Evolutionary conservation across 2,797 vertebrate genomes (phyloP).

Genomic region (Enteromius trimaculatus): DNA sequence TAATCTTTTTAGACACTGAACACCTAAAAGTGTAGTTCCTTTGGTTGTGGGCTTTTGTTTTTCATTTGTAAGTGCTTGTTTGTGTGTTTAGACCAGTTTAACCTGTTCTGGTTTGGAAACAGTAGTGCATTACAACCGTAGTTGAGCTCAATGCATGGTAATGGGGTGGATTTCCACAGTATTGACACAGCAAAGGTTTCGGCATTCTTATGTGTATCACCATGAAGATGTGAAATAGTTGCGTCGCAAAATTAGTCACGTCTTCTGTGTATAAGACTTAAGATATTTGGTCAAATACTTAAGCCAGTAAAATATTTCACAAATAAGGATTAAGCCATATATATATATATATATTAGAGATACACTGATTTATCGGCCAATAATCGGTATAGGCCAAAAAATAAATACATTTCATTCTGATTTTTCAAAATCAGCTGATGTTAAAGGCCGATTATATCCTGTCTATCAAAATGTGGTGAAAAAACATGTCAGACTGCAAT

Average conservation of each 20-base stretch:
- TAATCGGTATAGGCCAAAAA: neutral
- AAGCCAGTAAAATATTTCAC: neutral
- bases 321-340: neutral
- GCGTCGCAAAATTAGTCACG: neutral
- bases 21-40: constrained; percentile 3
- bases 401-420: no score
- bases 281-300: neutral
- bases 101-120: constrained; percentile 68
- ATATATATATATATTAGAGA: no score
- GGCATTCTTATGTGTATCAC: neutral
- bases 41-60: constrained; percentile 47
- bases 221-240: constrained; percentile 19
- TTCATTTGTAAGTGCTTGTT: constrained; percentile 52
- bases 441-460: neutral
- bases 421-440: neutral
- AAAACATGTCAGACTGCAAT: neutral
- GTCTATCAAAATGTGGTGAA: neutral
- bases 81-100: constrained; percentile 70
- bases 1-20: constrained; percentile 2
- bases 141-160: constrained; percentile 36
- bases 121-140: constrained; percentile 60
- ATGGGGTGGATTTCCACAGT: constrained; percentile 53
- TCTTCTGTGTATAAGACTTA: neutral
- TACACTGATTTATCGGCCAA: neutral
- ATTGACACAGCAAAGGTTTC: constrained; percentile 14